These are phyloP conservation scores for Papilio gigon DNA, from an alignment of 2,888 invertebrate genomes.

Conservation along the genomic window DNA sequence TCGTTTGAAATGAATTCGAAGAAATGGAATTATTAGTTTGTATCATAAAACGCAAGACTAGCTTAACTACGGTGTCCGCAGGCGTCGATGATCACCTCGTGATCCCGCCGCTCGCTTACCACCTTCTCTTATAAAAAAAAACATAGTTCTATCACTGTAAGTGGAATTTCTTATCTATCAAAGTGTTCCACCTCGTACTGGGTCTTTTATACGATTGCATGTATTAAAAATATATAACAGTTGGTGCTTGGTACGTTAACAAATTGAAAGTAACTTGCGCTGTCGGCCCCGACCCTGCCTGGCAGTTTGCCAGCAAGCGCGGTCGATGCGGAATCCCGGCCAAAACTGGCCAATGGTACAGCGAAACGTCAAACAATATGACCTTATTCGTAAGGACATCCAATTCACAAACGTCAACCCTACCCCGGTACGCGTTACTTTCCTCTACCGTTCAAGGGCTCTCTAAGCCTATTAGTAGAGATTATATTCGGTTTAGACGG, in stretches of 20 bases:
- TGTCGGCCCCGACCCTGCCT: constrained; percentile 55
- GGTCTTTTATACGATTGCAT: neutral
- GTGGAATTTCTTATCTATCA: too few relatives aligned
- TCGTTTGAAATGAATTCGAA: neutral
- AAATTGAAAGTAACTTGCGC: constrained; percentile 60
- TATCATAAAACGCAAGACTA: too few relatives aligned
- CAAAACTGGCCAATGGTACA: constrained; percentile 44
- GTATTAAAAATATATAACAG: constrained; percentile 26
- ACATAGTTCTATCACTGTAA: too few relatives aligned
- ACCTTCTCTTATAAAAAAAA: too few relatives aligned
- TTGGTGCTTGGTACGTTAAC: constrained; percentile 57
- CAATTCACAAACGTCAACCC: constrained; percentile 29
- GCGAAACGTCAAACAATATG: constrained; percentile 41
- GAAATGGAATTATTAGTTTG: neutral
- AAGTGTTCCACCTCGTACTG: neutral
- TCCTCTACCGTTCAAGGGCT: neutral
- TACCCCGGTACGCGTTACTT: neutral
- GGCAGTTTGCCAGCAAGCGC: constrained; percentile 64
- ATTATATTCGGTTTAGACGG: constrained; percentile 18
- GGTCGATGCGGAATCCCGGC: constrained; percentile 62
- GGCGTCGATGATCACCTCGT: too few relatives aligned
- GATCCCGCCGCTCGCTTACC: too few relatives aligned
- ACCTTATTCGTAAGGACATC: constrained; percentile 45
- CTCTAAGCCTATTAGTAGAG: constrained; percentile 16
- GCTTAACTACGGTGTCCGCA: too few relatives aligned